Percentiles rank a stretch among this genome's conserved stretches.
Conservation (phyloP, 2,797 vertebrate species). For the Phrynocephalus vlangalii region DNA sequence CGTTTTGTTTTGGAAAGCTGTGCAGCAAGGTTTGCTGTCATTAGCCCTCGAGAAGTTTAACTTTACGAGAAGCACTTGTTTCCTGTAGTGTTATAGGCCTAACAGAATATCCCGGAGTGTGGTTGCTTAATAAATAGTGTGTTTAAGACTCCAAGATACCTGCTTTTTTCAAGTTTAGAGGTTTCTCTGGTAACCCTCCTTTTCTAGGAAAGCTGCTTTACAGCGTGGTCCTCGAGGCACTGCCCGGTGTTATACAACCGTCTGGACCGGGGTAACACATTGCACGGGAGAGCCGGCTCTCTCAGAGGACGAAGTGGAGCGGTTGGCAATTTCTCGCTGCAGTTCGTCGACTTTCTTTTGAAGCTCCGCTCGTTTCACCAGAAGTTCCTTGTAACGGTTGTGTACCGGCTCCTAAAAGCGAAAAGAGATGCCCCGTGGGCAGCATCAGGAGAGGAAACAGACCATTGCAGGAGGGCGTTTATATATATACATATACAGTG, state of each 20-base stretch:
- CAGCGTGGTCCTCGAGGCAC: neutral
- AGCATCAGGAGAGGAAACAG: neutral
- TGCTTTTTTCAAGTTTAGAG: slow-evolving; percentile 32
- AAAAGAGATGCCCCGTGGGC: neutral
- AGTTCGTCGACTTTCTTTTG: slow-evolving; percentile 95
- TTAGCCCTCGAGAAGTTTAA: slow-evolving; percentile 49
- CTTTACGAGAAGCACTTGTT: slow-evolving; percentile 65
- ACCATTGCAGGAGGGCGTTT: neutral
- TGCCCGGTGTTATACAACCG: slow-evolving; percentile 82
- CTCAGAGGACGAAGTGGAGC: slow-evolving; percentile 88
- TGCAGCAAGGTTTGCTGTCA: slow-evolving; percentile 53
- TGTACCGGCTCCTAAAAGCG: slow-evolving; percentile 89
- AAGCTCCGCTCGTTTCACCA: slow-evolving; percentile 92
- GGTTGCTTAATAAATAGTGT: slow-evolving; percentile 75
- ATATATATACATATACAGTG: neutral
- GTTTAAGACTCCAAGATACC: slow-evolving; percentile 54
- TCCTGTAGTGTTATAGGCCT: slow-evolving; percentile 68
- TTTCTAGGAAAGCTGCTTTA: slow-evolving; percentile 49
- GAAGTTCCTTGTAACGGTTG: slow-evolving; percentile 92
- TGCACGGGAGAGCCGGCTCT: slow-evolving; percentile 87
- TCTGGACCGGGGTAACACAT: slow-evolving; percentile 91
- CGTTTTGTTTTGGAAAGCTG: slow-evolving; percentile 53
- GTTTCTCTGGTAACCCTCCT: slow-evolving; percentile 7
- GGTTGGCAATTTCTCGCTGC: slow-evolving; percentile 90
- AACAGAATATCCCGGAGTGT: slow-evolving; percentile 72